Conservation (phyloP, 2,113 vertebrate species). For the Saccopteryx bilineata region DNA sequence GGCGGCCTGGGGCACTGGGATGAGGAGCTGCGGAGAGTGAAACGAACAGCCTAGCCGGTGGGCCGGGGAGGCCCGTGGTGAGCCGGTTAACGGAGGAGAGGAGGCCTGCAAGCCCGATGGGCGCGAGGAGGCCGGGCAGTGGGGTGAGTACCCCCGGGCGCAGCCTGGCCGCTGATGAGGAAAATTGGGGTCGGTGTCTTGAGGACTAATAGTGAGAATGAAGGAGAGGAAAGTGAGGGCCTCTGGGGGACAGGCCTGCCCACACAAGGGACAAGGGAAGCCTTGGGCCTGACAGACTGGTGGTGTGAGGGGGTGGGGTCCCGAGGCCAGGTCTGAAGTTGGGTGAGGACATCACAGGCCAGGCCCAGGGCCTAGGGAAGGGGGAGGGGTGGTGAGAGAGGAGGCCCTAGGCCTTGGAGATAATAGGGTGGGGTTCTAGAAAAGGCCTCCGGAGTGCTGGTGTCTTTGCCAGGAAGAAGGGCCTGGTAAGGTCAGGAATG, state of each 20-base stretch:
- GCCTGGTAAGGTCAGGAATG: neutral
- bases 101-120: conserved; percentile 32
- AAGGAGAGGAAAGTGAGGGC: neutral
- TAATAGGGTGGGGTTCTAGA: neutral
- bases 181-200: neutral
- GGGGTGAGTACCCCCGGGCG: neutral
- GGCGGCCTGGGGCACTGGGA: neutral
- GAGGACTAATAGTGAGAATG: neutral
- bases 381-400: neutral
- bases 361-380: neutral
- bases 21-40: neutral
- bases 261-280: neutral
- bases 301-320: conserved; percentile 60
- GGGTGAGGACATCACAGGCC: conserved; percentile 35
- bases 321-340: conserved; percentile 30
- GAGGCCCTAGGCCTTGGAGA: conserved; percentile 31
- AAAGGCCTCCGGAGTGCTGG: conserved; percentile 7
- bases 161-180: conserved; percentile 1
- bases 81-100: neutral
- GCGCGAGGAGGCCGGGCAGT: conserved; percentile 13
- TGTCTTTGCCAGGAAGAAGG: conserved; percentile 23
- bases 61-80: neutral
- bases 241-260: neutral
- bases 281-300: conserved; percentile 57
- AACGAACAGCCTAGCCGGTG: neutral